Evolutionary conservation across 2,797 vertebrate species (phyloP), one percentile per base, ranked within the genome.

Genomic region (Champsocephalus gunnari): DNA sequence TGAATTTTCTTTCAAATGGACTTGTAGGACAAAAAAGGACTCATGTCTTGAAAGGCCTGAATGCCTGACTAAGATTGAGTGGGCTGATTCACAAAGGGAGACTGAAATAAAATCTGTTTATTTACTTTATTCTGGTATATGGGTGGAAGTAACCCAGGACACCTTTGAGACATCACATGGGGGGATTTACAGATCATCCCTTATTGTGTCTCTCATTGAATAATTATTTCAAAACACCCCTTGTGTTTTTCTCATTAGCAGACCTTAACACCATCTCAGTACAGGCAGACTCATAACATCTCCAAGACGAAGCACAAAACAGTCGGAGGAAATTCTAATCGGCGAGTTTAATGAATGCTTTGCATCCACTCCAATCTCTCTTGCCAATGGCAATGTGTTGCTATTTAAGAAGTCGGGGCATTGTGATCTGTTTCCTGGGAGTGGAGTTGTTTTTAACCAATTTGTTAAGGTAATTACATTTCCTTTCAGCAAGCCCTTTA

Each of bases 401-500:
- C 77, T 77, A 13, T 88, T 87, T 83, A 71, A 83, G 59, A 77
- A 89, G 75, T 76, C 56, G 34, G 75, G 32, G 34, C 69, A 62
- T 61, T 50, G 75, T 71, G 74, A 79, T 85, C 70, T 3, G 44
- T 73, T 83, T 84, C 73, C 72, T 69, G 65, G 69, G 74, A 85
- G 70, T 73, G 58, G n/a, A 1, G n/a, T 71, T 72, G 67, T 75
- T 87, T 70, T 81, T 80, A 79, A 47, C 16, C 34, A 41, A 34
- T 56, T 62, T 75, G 73, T 77, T 71, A 32, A 56, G 71, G 71
- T 80, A 80, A 88, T 90, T 89, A 81, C 76, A 86, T 86, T 64
- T 38, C 84, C 54, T 85, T 75, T 84, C 77, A 78, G 61, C 75
- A 56, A 85, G 71, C 63, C 77, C 71, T 83, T 89, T 82, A 86